Conservation (phyloP, 2,113 vertebrate species). For the Rousettus leschenaultii region DNA sequence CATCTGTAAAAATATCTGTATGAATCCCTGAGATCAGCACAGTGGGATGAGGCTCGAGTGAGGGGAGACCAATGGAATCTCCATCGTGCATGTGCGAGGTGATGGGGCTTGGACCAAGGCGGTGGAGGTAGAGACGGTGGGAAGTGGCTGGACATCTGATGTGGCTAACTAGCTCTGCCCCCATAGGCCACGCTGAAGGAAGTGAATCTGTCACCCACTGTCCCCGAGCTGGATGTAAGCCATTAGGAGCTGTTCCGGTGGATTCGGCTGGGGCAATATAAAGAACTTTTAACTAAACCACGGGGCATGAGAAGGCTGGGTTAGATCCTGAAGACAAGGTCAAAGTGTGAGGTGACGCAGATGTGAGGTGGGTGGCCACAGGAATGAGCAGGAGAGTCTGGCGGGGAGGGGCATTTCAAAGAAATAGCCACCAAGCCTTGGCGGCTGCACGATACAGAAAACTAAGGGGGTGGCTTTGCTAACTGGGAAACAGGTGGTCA, state of each 20-base stretch:
- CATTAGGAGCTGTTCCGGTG: background rate
- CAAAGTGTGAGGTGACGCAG: background rate
- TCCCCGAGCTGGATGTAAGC: background rate
- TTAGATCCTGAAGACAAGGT: background rate
- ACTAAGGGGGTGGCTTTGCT: background rate
- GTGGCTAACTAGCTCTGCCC: background rate
- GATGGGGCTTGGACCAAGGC: background rate
- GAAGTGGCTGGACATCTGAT: background rate
- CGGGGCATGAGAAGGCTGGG: background rate
- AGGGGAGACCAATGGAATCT: background rate
- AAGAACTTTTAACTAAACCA: background rate
- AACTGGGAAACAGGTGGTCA: background rate
- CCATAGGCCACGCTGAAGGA: background rate
- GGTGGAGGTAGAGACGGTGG: too few relatives aligned
- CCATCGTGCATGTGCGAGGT: accelerated
- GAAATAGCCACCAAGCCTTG: background rate
- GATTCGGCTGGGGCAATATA: background rate
- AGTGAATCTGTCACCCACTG: background rate
- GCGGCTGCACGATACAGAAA: background rate
- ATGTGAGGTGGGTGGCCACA: too few relatives aligned
- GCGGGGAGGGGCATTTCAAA: background rate
- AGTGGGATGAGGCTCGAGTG: background rate
- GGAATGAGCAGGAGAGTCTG: background rate
- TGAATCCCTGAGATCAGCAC: background rate
- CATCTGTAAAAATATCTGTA: background rate